Conservation (phyloP, 2,113 vertebrate species). For the Asarcornis scutulata region DNA sequence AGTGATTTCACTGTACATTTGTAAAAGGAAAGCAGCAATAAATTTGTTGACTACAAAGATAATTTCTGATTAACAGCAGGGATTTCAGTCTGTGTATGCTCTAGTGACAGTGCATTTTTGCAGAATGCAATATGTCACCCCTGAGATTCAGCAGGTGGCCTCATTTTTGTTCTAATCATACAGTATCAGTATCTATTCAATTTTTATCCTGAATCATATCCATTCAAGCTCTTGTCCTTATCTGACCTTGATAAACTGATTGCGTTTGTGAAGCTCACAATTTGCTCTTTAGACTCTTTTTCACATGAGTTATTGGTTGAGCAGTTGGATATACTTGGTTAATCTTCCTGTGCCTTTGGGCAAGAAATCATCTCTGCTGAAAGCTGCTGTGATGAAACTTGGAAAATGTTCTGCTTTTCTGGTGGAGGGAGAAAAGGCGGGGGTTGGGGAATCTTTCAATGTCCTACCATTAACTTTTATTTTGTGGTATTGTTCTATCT, state of each 20-base stretch:
- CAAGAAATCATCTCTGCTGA: conserved; percentile 71
- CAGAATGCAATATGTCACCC: conserved; percentile 38
- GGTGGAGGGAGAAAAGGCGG: not conserved
- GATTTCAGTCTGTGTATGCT: conserved; percentile 11
- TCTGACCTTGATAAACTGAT: conserved; percentile 75
- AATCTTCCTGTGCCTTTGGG: conserved; percentile 74
- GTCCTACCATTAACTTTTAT: conserved; percentile 52
- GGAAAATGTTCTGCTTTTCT: conserved; percentile 55
- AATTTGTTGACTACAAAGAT: conserved; percentile 15
- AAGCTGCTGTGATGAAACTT: conserved; percentile 65
- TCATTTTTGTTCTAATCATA: conserved; percentile 63
- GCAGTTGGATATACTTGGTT: conserved; percentile 67
- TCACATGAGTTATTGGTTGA: conserved; percentile 70
- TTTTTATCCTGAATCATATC: conserved; percentile 54
- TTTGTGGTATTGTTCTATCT: conserved; percentile 48
- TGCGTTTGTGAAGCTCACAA: conserved; percentile 65
- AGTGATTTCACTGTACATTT: conserved; percentile 14
- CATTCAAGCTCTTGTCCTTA: conserved; percentile 68
- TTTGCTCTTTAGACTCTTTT: conserved; percentile 67
- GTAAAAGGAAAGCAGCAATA: not conserved
- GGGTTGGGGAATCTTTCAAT: not conserved
- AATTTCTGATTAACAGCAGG: conserved; percentile 38
- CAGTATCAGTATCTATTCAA: conserved; percentile 51
- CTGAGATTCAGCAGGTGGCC: conserved; percentile 44
- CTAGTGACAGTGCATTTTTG: conserved; percentile 26